Evolutionary conservation across 2,888 invertebrate species (phyloP), one percentile per base, ranked within the genome.

Genomic region (Cantharis nigra): DNA sequence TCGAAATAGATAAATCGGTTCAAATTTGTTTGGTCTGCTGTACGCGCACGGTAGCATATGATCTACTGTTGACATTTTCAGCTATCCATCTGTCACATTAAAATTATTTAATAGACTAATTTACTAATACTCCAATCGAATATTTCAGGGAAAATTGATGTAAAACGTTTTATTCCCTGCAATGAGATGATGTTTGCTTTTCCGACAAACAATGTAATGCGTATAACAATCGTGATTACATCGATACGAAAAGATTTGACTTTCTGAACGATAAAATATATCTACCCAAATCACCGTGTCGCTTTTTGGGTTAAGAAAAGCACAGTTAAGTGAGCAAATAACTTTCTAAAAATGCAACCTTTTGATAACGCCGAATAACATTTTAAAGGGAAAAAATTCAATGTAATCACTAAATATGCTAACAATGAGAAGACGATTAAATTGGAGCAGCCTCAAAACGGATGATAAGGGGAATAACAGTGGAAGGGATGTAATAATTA

Each of bases 401-500:
- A 49, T 67, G 65, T 67, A 23, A 76, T 70, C 76, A 49, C 26
- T 64, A 72, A 74, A 73, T 71, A 74, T 73, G 71, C 74, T 72
- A 67, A 76, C 72, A 76, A 78, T 78, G 76, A 78, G 76, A 75
- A 75, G 75, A 67, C 75, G 77, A 76, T 77, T 79, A 79, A 79
- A 79, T 73, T 71, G 77, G 77, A 72, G 77, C 74, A 77, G 75
- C 79, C 77, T 79, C 77, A 76, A 78, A 79, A 75, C 74, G 78
- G 78, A 69, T 67, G 79, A 78, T 78, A 76, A 76, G 76, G 63
- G 77, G 78, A 74, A 72, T 69, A 75, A 74, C 81, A 80, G 83
- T 83, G 84, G 84, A 85, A 85, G 87, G 87, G 87, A 86, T 86
- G 90, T 90, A 90, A 91, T 90, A 91, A 91, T 91, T 91, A 91